Evolutionary conservation across 2,888 invertebrate species (phyloP).

Genomic region (Epinotia bilunana): DNA sequence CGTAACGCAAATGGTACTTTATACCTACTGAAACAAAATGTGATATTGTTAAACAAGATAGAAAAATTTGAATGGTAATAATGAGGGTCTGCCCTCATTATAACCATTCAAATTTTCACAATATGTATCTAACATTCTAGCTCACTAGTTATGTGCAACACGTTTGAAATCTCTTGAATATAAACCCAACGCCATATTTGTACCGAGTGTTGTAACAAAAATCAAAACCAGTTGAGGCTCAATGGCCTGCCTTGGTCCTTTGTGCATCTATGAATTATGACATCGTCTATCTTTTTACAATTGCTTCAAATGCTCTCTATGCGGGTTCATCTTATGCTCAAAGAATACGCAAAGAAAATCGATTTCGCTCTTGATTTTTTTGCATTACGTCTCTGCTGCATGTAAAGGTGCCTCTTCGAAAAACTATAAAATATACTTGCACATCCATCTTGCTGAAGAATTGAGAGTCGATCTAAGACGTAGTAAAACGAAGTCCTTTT

Average conservation of each 20-base stretch:
- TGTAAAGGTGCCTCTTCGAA: not conserved
- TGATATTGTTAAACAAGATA: not conserved
- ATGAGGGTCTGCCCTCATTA: not conserved
- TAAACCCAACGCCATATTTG: constrained; percentile 36
- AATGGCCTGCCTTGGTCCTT: constrained; percentile 51
- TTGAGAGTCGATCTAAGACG: not conserved
- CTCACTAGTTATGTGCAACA: not conserved
- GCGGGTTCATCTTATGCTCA: constrained; percentile 47
- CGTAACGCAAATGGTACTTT: too few relatives aligned
- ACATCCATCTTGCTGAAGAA: not conserved
- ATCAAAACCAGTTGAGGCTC: constrained; percentile 50
- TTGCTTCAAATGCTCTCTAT: constrained; percentile 52
- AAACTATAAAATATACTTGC: not conserved
- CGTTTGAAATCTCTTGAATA: constrained; percentile 16
- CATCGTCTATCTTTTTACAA: constrained; percentile 58
- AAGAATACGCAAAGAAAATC: constrained; percentile 26
- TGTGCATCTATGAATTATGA: constrained; percentile 56
- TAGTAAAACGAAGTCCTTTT: not conserved
- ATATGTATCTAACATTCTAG: not conserved
- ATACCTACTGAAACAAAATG: not conserved
- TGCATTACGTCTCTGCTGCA: constrained; percentile 1
- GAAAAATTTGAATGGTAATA: too few relatives aligned
- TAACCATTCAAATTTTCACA: constrained; percentile 3
- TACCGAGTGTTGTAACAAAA: constrained; percentile 47
- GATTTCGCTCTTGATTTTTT: constrained; percentile 5